These are phyloP conservation scores for Doris montereyensis DNA, from an alignment of 2,888 invertebrate genomes.

Conservation along the genomic window DNA sequence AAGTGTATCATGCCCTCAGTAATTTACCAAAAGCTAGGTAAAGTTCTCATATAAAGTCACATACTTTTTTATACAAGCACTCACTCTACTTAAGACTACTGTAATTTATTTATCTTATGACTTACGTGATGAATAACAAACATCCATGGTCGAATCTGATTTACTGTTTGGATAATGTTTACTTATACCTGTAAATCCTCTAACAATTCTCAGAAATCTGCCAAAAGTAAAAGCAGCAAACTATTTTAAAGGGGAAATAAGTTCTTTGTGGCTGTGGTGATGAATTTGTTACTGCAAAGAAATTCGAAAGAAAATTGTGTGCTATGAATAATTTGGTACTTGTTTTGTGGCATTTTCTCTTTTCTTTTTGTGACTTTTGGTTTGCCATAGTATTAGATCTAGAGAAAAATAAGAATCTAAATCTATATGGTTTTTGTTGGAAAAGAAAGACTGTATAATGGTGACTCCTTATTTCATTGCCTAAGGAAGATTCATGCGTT, in stretches of 20 bases:
- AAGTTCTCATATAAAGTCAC: background rate
- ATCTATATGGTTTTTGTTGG: too few species aligned
- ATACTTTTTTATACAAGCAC: background rate
- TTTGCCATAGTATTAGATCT: too few species aligned
- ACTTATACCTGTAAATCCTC: background rate
- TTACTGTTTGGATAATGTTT: background rate
- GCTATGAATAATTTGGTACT: background rate
- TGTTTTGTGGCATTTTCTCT: too few species aligned
- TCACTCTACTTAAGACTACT: background rate
- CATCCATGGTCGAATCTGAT: background rate
- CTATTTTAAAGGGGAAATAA: too few species aligned
- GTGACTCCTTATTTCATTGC: too few species aligned
- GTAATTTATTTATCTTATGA: background rate
- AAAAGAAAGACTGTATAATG: too few species aligned
- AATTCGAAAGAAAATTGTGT: background rate
- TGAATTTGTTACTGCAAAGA: background rate
- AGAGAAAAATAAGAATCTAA: too few species aligned
- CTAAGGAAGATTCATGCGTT: too few species aligned
- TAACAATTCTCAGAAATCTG: too few species aligned
- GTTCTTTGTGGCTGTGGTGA: too few species aligned
- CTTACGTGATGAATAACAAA: background rate
- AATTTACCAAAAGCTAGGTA: conserved; percentile 87
- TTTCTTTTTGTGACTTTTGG: too few species aligned
- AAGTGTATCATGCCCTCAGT: conserved; percentile 97
- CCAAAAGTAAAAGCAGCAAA: too few species aligned